Evolutionary conservation across 2,888 invertebrate genomes (phyloP), one percentile per base, ranked within the genome.

Genomic region (Tachina fera): DNA sequence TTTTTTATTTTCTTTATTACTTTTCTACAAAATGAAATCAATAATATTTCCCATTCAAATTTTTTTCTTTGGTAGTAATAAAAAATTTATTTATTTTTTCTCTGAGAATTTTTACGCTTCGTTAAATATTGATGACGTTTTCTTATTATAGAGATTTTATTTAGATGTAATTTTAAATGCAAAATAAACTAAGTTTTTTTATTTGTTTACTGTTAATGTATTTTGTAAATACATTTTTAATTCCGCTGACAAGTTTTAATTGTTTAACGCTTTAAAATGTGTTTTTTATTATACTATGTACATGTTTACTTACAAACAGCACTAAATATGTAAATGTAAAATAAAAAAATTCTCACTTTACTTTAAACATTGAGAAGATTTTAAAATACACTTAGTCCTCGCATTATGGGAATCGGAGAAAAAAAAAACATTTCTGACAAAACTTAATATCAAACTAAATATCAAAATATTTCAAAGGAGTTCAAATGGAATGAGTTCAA

Each of bases 91-190:
- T n/a, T 11, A 16, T 41, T 51, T 77, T 65, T 56, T 79, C 41
- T 22, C 65, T 78, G 58, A 43, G n/a, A 75, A 71, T 60, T 75
- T 82, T 79, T 79, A 60, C 79, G 83, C 71, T 86, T 86, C 71
- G 79, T 86, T 86, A 43, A 71, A 86, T 63, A 76, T 83, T 82
- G 51, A 72, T 61, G 75, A 82, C 63, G 56, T 80, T 56, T 65
- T 56, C 61, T 49, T 41, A 56, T 67, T 80, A 47, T 67, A 39
- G 75, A 70, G 9, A 39, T 71, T 39, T 71, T 78, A n/a, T 74
- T 56, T 61, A 14, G 19, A 22, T 43, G 6, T 9, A 14, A n/a
- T 58, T 70, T 51, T 31, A 51, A 51, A 51, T 77, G 41, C 16
- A 68, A 67, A 68, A 68, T 68, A 13, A 67, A 49, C 39, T 41